Base-by-base conservation (phyloP, 2,113 vertebrate species). In the Chamaea fasciata region DNA sequence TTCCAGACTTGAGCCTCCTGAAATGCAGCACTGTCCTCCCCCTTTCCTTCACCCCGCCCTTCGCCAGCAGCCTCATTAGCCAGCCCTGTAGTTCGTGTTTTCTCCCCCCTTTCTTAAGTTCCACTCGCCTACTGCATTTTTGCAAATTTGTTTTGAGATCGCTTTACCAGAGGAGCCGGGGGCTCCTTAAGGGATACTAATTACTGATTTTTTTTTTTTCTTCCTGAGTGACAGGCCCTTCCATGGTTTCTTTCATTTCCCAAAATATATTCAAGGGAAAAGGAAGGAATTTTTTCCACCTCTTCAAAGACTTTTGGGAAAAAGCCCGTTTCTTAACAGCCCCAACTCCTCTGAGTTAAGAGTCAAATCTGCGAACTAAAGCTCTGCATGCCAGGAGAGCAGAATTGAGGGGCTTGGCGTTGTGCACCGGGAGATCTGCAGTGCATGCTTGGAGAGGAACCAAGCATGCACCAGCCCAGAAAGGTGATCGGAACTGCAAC, bases 141-240 rank as follows among this genome's bases (percentile, higher is more conserved):
- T 88, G 93, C 88, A 87, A 96, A 92, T 97, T 95, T 98, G 97
- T 98, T 98, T 97, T 82, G 97, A 95, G 97, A 98, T 98, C 97
- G 90, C 85, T 97, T 98, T 98, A 97, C 98, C 92, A 89, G 95
- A 96, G 94, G 74, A 96, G 90, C 83, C 79, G 30, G 83, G 62
- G 83, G 57, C 91, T 95, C 92, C 56, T 94, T 67, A 75, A 91
- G 83, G 94, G 92, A 69, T 73, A 37, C 68, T 89, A 80, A 96
- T 93, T 90, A 96, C 95, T 52, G 94, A 47, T 13, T 63, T 62
- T 63, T 62, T 62, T 46, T 73, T 46, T 47, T 24, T 6, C 30
- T 89, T 91, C 77, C 53, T 53, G 94, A 96, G 83, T 94, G 96
- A 94, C 95, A 93, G 75, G 52, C 6, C 76, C 22, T 80, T 87